These are phyloP conservation scores for Netelia virgata DNA, from an alignment of 2,888 invertebrate species.

Conservation along the genomic window DNA sequence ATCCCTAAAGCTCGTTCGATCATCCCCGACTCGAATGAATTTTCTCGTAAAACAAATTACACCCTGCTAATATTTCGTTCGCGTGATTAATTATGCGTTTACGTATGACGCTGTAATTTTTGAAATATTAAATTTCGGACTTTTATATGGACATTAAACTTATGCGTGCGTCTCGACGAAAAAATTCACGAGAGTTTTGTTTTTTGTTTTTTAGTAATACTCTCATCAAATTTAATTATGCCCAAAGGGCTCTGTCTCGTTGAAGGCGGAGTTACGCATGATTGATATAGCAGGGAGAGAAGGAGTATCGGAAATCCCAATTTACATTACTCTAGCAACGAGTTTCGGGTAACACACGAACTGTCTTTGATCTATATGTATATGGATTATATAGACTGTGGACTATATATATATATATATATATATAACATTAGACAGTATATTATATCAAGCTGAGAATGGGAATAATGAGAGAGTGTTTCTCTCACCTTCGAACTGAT, in stretches of 20 bases:
- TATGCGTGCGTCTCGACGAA: too few relatives aligned
- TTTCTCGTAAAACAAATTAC: constrained; percentile 16
- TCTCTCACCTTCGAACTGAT: constrained; percentile 28
- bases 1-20: constrained; percentile 38
- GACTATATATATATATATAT: constrained; percentile 1
- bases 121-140: not conserved
- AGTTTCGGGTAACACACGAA: too few relatives aligned
- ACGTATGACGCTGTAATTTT: not conserved
- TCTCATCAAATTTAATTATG: too few relatives aligned
- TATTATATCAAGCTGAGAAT: constrained; percentile 46
- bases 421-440: constrained; percentile 11
- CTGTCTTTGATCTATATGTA: not conserved
- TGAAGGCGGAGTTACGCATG: too few relatives aligned
- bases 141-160: not conserved
- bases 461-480: constrained; percentile 59
- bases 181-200: too few relatives aligned
- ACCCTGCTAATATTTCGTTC: constrained; percentile 5
- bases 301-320: too few relatives aligned
- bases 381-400: not conserved
- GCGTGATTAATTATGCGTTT: not conserved
- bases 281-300: too few relatives aligned
- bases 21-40: not conserved
- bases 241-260: too few relatives aligned
- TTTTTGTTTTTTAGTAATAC: too few relatives aligned
- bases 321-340: too few relatives aligned